Evolutionary conservation across 2,113 vertebrate genomes (phyloP).

Genomic region (Numenius arquata): DNA sequence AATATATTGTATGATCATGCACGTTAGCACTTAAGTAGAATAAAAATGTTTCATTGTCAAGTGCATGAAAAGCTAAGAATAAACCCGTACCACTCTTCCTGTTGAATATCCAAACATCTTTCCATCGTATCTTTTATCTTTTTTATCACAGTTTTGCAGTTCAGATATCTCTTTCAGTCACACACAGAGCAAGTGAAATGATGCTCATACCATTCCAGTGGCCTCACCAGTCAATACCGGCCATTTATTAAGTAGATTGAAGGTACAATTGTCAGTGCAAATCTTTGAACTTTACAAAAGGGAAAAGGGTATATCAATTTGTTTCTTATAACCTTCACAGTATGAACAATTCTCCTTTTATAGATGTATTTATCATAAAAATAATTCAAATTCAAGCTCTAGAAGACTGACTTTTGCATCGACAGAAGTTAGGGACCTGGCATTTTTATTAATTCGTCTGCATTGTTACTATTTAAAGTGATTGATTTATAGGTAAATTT

Average conservation of each 20-base stretch:
- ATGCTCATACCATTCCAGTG: background rate
- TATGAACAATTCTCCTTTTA: background rate
- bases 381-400: background rate
- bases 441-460: background rate
- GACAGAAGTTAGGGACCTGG: background rate
- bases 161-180: background rate
- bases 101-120: constrained; percentile 46
- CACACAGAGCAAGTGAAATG: background rate
- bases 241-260: background rate
- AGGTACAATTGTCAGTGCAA: constrained; percentile 1
- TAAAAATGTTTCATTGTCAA: constrained; percentile 60
- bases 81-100: constrained; percentile 24
- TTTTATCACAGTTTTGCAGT: constrained; percentile 30
- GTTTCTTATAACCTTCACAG: background rate
- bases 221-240: background rate
- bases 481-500: background rate
- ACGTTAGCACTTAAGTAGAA: constrained; percentile 73
- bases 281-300: constrained; percentile 21
- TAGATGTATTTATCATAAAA: background rate
- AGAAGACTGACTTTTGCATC: background rate
- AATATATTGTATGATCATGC: constrained; percentile 73
- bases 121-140: background rate
- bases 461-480: background rate
- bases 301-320: background rate
- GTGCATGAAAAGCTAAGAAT: constrained; percentile 43